These are phyloP conservation scores for Flabesymbios commensalis DNA, from an alignment of 2,888 invertebrate species.

Conservation along the genomic window DNA sequence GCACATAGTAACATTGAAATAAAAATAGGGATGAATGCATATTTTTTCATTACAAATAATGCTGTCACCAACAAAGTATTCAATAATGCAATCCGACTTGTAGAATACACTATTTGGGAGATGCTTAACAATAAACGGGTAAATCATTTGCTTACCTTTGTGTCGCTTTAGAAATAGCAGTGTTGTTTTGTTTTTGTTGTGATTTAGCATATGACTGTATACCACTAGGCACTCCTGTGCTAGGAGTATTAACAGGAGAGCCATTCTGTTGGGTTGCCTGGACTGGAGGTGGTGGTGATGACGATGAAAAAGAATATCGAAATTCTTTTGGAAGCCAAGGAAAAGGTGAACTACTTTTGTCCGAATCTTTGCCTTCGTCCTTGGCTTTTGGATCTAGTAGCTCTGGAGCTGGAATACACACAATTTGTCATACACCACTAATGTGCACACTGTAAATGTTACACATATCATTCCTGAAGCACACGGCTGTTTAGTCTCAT, in stretches of 20 bases:
- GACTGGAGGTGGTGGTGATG: not conserved
- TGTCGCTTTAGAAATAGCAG: conserved; percentile 43
- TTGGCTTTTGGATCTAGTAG: conserved; percentile 61
- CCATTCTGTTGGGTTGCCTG: not conserved
- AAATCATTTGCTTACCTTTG: no score
- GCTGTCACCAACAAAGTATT: no score
- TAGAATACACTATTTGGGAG: no score
- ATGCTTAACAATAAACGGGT: no score
- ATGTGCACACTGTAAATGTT: no score
- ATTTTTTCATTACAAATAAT: no score
- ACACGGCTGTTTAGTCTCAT: no score
- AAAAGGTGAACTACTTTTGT: conserved; percentile 1
- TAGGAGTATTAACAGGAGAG: not conserved
- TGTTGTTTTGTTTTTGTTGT: conserved; percentile 53
- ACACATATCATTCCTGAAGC: no score
- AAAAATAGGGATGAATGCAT: no score
- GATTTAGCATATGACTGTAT: conserved; percentile 46
- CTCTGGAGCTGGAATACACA: conserved; percentile 53
- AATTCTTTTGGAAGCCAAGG: not conserved
- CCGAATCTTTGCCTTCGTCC: not conserved
- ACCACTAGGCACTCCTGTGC: not conserved
- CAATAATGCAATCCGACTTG: no score
- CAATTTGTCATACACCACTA: no score
- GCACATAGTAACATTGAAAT: no score
- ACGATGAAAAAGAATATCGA: not conserved